phyloP scores from a whole-genome alignment of 2,888 invertebrate species.

The Drosophila tanythrix region DNA sequence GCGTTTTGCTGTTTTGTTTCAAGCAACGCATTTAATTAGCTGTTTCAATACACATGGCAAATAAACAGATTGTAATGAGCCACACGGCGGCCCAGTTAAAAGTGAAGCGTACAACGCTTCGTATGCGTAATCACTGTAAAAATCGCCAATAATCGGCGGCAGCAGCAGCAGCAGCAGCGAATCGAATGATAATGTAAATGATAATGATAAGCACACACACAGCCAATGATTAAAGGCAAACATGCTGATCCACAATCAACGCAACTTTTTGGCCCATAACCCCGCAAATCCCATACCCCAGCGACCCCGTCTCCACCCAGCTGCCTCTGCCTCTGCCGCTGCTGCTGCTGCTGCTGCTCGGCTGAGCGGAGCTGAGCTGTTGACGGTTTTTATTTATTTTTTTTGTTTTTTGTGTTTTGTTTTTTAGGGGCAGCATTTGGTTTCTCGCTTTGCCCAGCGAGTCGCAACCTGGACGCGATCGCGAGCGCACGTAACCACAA shows the following conservation, averaged over 20 bases:
- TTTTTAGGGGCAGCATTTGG: constrained; percentile 22
- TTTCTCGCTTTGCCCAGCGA: constrained; percentile 26
- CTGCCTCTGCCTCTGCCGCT: neutral
- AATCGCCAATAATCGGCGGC: constrained; percentile 51
- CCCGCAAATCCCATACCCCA: neutral
- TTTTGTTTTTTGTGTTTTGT: neutral
- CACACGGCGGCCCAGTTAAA: constrained; percentile 51
- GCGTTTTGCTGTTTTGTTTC: neutral
- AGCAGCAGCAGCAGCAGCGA: neutral
- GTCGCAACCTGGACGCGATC: constrained; percentile 54
- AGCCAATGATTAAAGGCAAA: constrained; percentile 49
- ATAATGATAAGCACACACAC: constrained; percentile 29
- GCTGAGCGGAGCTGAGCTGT: constrained; percentile 39
- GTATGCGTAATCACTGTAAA: constrained; percentile 59
- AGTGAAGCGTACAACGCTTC: constrained; percentile 42
- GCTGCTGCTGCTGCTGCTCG: neutral
- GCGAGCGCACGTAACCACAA: constrained; percentile 41
- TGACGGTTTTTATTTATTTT: constrained; percentile 13
- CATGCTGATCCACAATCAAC: constrained; percentile 23
- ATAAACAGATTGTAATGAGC: constrained; percentile 34
- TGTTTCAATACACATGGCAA: constrained; percentile 63
- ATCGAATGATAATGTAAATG: constrained; percentile 55
- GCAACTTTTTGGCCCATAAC: constrained; percentile 38
- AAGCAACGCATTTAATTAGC: constrained; percentile 67
- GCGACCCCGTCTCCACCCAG: neutral